phyloP scores from a whole-genome alignment of 2,797 vertebrate species.

The Luscinia luscinia region DNA sequence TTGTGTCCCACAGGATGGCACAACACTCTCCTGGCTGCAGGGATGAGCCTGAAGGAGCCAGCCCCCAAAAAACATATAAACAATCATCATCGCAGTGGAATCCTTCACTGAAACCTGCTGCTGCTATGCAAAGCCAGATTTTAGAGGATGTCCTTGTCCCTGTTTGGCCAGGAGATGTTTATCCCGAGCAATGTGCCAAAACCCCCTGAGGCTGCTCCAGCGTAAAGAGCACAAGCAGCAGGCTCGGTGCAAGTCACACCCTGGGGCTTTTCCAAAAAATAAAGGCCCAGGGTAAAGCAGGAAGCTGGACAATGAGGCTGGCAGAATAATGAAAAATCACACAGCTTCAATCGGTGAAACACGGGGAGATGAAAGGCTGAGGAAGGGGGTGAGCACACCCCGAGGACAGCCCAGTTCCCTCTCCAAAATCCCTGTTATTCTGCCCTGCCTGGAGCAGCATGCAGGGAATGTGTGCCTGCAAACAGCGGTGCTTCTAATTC shows the following conservation, averaged over 20 bases:
- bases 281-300: background rate
- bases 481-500: background rate
- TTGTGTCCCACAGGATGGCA: fast-evolving
- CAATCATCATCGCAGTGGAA: background rate
- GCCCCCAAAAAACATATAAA: fast-evolving
- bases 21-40: background rate
- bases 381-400: no score
- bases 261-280: background rate
- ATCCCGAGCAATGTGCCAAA: background rate
- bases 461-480: background rate
- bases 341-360: background rate
- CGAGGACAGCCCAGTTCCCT: no score
- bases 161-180: background rate
- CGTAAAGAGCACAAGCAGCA: background rate
- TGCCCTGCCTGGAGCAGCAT: no score
- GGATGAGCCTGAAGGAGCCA: fast-evolving
- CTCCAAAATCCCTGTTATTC: no score
- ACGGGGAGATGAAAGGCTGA: background rate
- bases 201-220: background rate
- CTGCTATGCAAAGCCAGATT: fast-evolving
- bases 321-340: background rate
- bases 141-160: background rate
- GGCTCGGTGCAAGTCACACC: background rate
- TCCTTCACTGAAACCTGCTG: background rate
- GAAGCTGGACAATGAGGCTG: background rate